Base-by-base conservation (phyloP, 2,888 invertebrate species). In the Pycnomerus fuliginosus region DNA sequence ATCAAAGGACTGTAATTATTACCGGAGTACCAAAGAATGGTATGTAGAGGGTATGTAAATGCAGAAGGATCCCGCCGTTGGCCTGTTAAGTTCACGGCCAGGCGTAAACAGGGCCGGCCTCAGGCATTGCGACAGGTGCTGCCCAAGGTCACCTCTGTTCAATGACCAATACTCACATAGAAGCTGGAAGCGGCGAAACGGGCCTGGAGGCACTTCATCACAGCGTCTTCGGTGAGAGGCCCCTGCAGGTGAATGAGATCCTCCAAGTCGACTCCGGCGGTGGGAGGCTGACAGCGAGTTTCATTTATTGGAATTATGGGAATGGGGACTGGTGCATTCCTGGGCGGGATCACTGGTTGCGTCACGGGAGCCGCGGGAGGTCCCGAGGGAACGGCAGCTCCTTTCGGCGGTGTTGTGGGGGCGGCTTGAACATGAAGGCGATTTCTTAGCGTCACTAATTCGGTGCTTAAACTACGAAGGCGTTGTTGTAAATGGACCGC, bases 221-320 rank as follows among this genome's bases (percentile, higher is more conserved):
- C 87, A 44, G 93, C 92, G 71, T 95, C 93, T 74, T 96, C 95
- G 20, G 93, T 95, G 62, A 95, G 82, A 36, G 94, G 94, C 20
- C 92, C 93, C 30, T 89, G 84, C 64, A 95, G 77, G 75, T 94
- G 93, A 69, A 94, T 94, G 62, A 95, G 82, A 76, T 95, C 94
- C 65, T 91, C 87, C 68, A 90, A 80, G 71, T 87, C 79, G 51
- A 76, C 75, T 16, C 60, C 60, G 44, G 52, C 47, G 39, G 60
- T 63, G 48, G 61, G 52, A 28, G 48, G 38, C 44, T 54, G 56
- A 15, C 53, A 31, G 51, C 36, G 25, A 52, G 42, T 17, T 20
- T 33, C 16, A 47, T 44, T 16, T 42, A 52, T 55, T 24, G 53
- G 45, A 16, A 45, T 46, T 5, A 43, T 58, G 25, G 60, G 49